phyloP scores from a whole-genome alignment of 2,113 vertebrate genomes.

The Chaetorhynchus papuensis region DNA sequence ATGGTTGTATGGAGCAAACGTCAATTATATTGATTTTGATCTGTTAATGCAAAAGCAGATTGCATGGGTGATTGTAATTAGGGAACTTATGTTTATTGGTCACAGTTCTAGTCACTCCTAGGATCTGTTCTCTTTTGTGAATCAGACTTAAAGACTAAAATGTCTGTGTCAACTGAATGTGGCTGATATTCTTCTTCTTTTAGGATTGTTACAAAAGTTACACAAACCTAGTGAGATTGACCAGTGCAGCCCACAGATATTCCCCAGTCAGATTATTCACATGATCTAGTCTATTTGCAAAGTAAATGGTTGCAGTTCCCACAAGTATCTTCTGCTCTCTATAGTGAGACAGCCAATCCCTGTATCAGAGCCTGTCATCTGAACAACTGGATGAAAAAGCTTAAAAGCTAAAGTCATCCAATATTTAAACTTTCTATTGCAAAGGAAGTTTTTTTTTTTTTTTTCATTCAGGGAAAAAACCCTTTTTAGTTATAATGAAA shows the following conservation, averaged over 20 bases:
- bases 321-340: not conserved
- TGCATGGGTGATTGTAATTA: conserved; percentile 36
- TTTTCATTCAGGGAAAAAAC: not conserved
- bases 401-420: not conserved
- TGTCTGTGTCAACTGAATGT: not conserved
- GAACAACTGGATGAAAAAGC: not conserved
- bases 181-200: not conserved
- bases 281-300: not conserved
- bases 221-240: not conserved
- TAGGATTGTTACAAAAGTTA: not conserved
- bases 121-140: not conserved
- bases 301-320: not conserved
- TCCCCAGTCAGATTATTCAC: not conserved
- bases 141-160: not conserved
- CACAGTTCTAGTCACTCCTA: not conserved
- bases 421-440: not conserved
- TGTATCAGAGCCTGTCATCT: not conserved
- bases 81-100: not conserved
- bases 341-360: not conserved
- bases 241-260: not conserved
- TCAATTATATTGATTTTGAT: conserved; percentile 59
- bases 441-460: not conserved
- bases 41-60: conserved; percentile 32
- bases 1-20: not conserved
- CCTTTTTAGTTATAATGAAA: not conserved